Base-by-base conservation (phyloP, 92 coral and sea anemone genomes). In the Zoanthus sociatus region DNA sequence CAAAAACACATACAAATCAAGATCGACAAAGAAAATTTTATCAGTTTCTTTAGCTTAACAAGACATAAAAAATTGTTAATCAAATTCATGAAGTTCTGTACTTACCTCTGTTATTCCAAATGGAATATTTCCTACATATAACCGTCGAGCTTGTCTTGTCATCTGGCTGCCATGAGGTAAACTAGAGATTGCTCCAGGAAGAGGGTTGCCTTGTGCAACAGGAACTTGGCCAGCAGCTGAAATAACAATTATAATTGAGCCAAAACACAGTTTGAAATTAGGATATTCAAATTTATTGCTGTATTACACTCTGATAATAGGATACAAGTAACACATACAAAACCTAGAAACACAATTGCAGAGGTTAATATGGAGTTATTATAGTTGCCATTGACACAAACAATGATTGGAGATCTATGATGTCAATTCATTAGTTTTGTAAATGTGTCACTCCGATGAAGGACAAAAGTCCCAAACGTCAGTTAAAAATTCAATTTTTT, bases 21-120 rank as follows among this genome's bases (percentile, higher is more conserved):
- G 31, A 7, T 50, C 69, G 55, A 15, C 20, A 17, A 5, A 63
- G 9, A 17, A 63, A 21, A 3, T 20, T n/a, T 5, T 63, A 7
- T 17, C 66, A 58, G 17, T n/a, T 0, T 63, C 26, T 63, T 17
- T 0, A 63, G 30, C 14, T 54, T 5, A 6, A 14, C 14, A 11
- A 17, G 7, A 4, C 26, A 9, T 4, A 9, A 9, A 8, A 5
- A 17, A 63, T 17, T 1, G n/a, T 63, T 9, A 17, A 63, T 20
- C 1, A 18, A 18, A 17, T 60, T 5, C 30, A n/a, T 58, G n/a
- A 58, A 9, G 6, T 7, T 7, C n/a, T 63, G 32, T 5, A 76
- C 92, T 77, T 63, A 95, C 99, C 94, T 96, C 99, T 76, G 98
- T 95, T 68, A 96, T 95, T 53, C 99, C 99, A 92, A 96, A 96